Evolutionary conservation across 2,113 vertebrate species (phyloP).

Genomic region (Myotis yumanensis): DNA sequence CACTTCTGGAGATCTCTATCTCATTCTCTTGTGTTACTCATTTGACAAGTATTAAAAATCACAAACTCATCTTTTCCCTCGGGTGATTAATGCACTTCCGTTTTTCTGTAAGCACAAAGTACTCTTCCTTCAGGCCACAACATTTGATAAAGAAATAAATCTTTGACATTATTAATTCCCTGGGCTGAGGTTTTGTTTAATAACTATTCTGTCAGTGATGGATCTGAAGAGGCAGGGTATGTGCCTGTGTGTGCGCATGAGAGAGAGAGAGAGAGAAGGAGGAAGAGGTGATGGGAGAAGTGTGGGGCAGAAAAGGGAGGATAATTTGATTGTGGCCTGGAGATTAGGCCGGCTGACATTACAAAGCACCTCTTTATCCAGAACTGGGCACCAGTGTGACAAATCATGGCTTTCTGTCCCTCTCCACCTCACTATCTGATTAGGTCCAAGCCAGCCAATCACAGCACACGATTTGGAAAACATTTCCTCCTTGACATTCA

Average conservation of each 20-base stretch:
- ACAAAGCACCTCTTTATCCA: conserved; percentile 83
- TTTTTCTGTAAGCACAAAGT: conserved; percentile 80
- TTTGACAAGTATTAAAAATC: conserved; percentile 80
- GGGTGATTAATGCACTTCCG: conserved; percentile 79
- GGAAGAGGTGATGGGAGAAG: not conserved
- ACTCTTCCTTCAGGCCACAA: conserved; percentile 83
- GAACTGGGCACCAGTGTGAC: conserved; percentile 76
- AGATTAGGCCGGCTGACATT: conserved; percentile 79
- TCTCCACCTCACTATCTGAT: conserved; percentile 79
- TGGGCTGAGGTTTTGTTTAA: conserved; percentile 87
- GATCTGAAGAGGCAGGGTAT: conserved; percentile 80
- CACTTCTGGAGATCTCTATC: conserved; percentile 67
- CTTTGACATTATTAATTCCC: conserved; percentile 87
- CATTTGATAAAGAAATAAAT: conserved; percentile 89
- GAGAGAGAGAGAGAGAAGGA: too few relatives aligned
- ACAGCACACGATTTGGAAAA: conserved; percentile 81
- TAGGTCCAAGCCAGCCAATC: conserved; percentile 82
- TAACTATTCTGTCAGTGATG: conserved; percentile 87
- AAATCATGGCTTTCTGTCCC: conserved; percentile 76
- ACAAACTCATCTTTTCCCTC: conserved; percentile 57
- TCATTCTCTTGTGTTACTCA: conserved; percentile 65
- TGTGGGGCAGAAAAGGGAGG: not conserved
- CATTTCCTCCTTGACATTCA: conserved; percentile 86
- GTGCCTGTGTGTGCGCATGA: conserved; percentile 64
- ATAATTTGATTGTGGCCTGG: conserved; percentile 80